A percentile compares a stretch with the other conserved stretches of the same genome.
Evolutionary conservation across 2,888 invertebrate species (phyloP).

Genomic region (Metallyticus violacea): DNA sequence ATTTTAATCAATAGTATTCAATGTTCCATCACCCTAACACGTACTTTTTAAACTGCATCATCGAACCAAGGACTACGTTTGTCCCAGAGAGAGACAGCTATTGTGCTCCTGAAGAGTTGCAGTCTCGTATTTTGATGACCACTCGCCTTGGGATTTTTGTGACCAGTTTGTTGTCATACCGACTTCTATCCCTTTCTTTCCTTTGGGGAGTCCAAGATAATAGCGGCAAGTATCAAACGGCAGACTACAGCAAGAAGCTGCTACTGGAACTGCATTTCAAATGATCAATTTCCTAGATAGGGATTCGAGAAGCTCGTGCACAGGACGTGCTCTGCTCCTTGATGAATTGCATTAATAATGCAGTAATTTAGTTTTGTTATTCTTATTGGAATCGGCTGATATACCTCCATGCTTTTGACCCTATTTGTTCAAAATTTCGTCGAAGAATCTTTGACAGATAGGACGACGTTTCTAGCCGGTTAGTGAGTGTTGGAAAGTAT

Average conservation of each 20-base stretch:
- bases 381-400: neutral
- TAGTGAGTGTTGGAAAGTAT: too few species aligned
- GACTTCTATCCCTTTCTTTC: neutral
- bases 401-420: too few species aligned
- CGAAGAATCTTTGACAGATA: too few species aligned
- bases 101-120: too few species aligned
- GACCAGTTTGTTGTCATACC: slow-evolving; percentile 4
- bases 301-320: neutral
- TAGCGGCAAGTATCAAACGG: slow-evolving; percentile 15
- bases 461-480: too few species aligned
- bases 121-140: too few species aligned
- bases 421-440: too few species aligned
- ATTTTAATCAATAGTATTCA: too few species aligned
- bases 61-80: too few species aligned
- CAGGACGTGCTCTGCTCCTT: neutral
- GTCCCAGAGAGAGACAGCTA: too few species aligned
- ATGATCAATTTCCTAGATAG: neutral
- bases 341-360: neutral
- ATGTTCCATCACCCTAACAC: too few species aligned
- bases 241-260: slow-evolving; percentile 1
- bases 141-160: neutral
- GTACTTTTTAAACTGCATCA: too few species aligned
- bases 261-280: slow-evolving; percentile 8
- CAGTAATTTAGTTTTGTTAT: neutral
- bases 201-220: neutral